phyloP scores from a whole-genome alignment of 2,797 vertebrate species.

The Chaenodraco wilsoni region DNA sequence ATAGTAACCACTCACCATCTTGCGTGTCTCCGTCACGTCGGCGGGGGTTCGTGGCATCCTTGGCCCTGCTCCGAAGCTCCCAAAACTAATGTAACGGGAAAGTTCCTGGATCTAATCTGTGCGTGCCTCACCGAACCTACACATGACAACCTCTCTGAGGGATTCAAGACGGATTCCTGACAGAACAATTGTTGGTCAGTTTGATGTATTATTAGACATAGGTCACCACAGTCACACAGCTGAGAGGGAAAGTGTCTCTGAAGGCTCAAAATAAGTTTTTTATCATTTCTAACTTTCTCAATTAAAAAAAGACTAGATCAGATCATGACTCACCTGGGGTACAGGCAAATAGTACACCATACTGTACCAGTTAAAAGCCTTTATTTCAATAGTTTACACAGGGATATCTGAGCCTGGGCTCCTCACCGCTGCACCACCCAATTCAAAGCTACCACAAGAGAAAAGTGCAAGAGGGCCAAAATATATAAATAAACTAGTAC shows the following conservation, averaged over 20 bases:
- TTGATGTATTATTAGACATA: constrained; percentile 23
- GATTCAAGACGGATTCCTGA: constrained; percentile 9
- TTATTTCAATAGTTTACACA: constrained; percentile 46
- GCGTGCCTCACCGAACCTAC: constrained; percentile 13
- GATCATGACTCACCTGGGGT: constrained; percentile 9
- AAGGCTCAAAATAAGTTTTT: constrained; percentile 2
- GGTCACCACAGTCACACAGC: constrained; percentile 26
- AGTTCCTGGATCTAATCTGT: constrained; percentile 1
- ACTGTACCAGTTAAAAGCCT: constrained; percentile 8
- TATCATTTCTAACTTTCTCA: not conserved
- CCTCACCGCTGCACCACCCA: constrained; percentile 44
- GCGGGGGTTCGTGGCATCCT: constrained; percentile 68
- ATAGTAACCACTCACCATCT: constrained; percentile 84
- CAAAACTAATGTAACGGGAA: constrained; percentile 30
- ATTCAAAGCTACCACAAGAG: constrained; percentile 30
- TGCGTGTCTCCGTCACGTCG: constrained; percentile 70
- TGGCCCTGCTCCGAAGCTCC: constrained; percentile 68
- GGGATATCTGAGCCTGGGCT: constrained; percentile 58
- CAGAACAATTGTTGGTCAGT: constrained; percentile 1
- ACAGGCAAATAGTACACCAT: not conserved
- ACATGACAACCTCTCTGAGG: not conserved
- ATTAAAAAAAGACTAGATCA: not conserved
- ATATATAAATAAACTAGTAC: constrained; percentile 73
- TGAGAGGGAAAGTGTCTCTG: constrained; percentile 24
- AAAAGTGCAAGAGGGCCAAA: constrained; percentile 68